Base-by-base conservation (phyloP, 53 echinoderm and acorn worm genomes). In the Temnopleurus reevesii region DNA sequence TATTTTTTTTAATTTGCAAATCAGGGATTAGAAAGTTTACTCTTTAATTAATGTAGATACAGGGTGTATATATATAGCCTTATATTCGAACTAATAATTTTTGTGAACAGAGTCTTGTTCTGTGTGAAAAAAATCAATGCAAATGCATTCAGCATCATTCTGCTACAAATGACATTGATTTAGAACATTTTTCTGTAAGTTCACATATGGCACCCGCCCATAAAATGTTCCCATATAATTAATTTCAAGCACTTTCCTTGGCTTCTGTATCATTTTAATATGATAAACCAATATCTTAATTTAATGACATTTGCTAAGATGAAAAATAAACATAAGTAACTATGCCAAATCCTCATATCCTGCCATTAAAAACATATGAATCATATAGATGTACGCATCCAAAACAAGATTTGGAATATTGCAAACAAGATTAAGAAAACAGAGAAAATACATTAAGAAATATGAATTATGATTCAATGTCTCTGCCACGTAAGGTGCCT, bases 271-370 rank as follows among this genome's bases (percentile, higher is more conserved):
- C 1, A 34, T 65, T n/a, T n/a, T n/a, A n/a, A n/a, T n/a, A n/a
- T n/a, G 18, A 65, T 65, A 34, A 65, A 65, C 4, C 12, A 17
- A 30, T 33, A 18, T 13, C n/a, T 56, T 1, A 4, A 63, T 33
- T 33, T 34, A 63, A 33, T 56, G 13, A 63, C 10, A 63, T 15
- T 31, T 31, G 34, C 33, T 63, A 13, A 15, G 17, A 63, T 31
- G 17, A 33, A 17, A 31, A 63, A 63, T 5, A 63, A 63, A 63
- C 30, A 63, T 63, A 15, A 15, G 31, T 33, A 31, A 63, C 17
- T 63, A 33, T 71, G 71, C 71, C 71, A 71, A 71, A 71, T 71
- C 71, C 71, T 71, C 71, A 71, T 71, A 71, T 71, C 71, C 71
- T 71, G 19, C 2, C 0, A 8, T n/a, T 71, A 6, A 71, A 71